Base-by-base conservation (phyloP, 2,797 vertebrate genomes). In the Leptatherina wallacei region DNA sequence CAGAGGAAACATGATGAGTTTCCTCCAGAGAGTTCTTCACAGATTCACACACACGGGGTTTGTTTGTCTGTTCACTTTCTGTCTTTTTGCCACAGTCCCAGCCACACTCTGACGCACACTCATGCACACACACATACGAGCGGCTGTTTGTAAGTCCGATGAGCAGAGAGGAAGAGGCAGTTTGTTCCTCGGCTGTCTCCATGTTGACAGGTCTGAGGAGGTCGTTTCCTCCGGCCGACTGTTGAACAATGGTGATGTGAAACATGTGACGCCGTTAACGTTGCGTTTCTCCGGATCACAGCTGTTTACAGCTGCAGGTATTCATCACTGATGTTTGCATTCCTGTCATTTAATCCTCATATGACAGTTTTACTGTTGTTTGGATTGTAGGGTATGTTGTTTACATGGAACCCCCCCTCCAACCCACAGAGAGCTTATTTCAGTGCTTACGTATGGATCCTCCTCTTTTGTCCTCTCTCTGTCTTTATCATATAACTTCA, bases 11-110 rank as follows among this genome's bases (percentile, higher is more conserved):
- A 77, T 3, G 32, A 14, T 3, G 55, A 52, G 60, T 60, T 85
- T 83, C 63, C 65, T 74, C 32, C 55, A 16, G 42, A 33, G 52
- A 35, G 81, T 82, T 83, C 74, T 88, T 86, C 76, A 32, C 49
- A 51, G 29, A 63, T 40, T 64, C 8, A 20, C 44, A n/a, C 44
- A 20, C 42, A 40, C 3, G 3, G 16, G 33, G 33, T 9, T 8
- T 47, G 18, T 47, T 20, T 32, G 57, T 64, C 24, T 51, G 22
- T 3, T 47, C 20, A 47, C 42, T 44, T 44, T 18, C 42, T 18
- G 16, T 47, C n/a, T 51, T 12, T 51, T 24, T 24, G 49, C n/a
- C 22, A 24, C 7, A 11, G 47, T 22, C 47, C n/a, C n/a, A 3
- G 47, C 6, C 20, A n/a, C 47, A 22, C 47, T 10, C 47, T n/a